A percentile compares a stretch with the other conserved stretches of the same genome.
These are phyloP conservation scores for Beaufortia kweichowensis DNA, from an alignment of 2,113 vertebrate species.

Conservation along the genomic window DNA sequence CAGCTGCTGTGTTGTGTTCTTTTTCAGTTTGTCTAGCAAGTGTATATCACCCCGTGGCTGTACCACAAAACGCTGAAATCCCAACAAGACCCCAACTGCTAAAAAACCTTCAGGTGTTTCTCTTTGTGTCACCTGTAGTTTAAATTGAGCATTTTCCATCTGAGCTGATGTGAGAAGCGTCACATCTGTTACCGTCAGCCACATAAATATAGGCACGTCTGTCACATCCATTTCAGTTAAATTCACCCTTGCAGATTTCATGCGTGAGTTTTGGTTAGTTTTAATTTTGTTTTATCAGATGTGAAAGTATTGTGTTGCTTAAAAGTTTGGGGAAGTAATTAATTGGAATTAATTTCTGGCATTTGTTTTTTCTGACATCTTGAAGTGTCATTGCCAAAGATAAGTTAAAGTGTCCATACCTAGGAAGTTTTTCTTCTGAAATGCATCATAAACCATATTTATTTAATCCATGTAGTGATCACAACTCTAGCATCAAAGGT, in stretches of 20 bases:
- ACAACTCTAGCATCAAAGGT: neutral
- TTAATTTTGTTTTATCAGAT: neutral
- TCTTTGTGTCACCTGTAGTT: constrained; percentile 16
- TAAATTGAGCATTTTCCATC: constrained; percentile 10
- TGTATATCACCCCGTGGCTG: constrained; percentile 35
- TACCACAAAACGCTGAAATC: constrained; percentile 35
- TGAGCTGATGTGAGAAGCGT: constrained; percentile 18
- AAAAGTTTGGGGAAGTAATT: too few relatives aligned
- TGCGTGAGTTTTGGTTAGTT: neutral
- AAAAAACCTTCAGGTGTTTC: constrained; percentile 43
- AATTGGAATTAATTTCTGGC: neutral
- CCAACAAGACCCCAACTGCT: constrained; percentile 45
- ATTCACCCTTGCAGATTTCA: constrained; percentile 18
- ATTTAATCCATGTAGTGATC: neutral
- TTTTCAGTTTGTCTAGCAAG: constrained; percentile 10
- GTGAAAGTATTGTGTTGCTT: neutral
- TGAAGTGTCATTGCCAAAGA: too few relatives aligned
- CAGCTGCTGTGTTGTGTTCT: constrained; percentile 47
- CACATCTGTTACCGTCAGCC: constrained; percentile 34
- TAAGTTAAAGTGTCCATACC: too few relatives aligned
- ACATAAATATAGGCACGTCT: neutral
- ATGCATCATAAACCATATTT: neutral
- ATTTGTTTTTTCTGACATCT: too few relatives aligned
- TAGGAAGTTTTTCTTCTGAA: too few relatives aligned
- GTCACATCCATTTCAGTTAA: constrained; percentile 22